Conservation (phyloP, 2,113 vertebrate species). For the Orycteropus afer region DNA sequence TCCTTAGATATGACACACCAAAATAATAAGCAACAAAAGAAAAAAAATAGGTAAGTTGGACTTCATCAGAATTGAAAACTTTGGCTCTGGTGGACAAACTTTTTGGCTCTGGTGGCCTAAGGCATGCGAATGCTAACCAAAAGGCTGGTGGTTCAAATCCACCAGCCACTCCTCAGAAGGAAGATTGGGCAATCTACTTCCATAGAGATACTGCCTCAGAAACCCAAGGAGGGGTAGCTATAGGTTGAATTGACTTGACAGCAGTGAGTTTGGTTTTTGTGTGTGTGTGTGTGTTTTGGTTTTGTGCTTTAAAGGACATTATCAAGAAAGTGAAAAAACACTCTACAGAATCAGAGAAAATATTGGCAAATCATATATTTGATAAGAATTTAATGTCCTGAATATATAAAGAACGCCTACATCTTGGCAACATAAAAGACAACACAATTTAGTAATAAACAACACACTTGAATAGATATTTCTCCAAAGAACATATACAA, state of each 20-base stretch:
- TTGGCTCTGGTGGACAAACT: too few species aligned
- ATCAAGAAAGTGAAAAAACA: not conserved
- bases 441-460: not conserved
- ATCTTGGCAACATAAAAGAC: not conserved
- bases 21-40: not conserved
- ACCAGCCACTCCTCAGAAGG: too few species aligned
- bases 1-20: not conserved
- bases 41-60: not conserved
- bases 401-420: not conserved
- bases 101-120: too few species aligned
- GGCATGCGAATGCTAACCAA: too few species aligned
- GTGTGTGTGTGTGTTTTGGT: too few species aligned
- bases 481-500: not conserved
- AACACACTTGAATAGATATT: too few species aligned
- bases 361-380: not conserved
- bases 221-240: too few species aligned
- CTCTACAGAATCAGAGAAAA: not conserved
- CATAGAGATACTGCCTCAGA: too few species aligned
- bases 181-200: too few species aligned
- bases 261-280: too few species aligned
- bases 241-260: too few species aligned
- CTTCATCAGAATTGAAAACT: not conserved
- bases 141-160: too few species aligned
- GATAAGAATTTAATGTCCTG: not conserved
- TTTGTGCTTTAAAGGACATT: not conserved